Conservation (phyloP, 2,113 vertebrate species). For the Pelobates fuscus region DNA sequence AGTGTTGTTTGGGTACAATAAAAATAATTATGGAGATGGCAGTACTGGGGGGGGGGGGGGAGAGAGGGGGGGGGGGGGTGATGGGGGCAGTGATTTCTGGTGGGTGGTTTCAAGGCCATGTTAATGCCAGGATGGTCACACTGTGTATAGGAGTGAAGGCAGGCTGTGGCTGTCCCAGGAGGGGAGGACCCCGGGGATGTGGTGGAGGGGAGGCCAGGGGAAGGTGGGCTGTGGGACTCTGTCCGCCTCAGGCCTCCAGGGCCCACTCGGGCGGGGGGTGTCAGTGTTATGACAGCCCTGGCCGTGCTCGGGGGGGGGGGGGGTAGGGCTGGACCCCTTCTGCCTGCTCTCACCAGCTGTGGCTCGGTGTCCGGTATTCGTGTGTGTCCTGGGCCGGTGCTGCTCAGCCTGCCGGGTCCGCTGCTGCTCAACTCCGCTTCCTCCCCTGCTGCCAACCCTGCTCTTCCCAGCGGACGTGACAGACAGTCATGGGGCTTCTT, state of each 20-base stretch:
- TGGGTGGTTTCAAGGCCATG: background rate
- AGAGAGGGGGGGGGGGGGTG: background rate
- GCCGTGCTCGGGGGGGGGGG: background rate
- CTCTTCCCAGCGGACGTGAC: constrained; percentile 40
- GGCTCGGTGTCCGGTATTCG: background rate
- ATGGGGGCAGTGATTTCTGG: background rate
- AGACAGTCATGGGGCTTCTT: constrained; percentile 33
- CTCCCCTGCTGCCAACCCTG: constrained; percentile 34
- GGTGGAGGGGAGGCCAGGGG: background rate
- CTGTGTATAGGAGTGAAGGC: background rate
- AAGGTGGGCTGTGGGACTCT: constrained; percentile 17
- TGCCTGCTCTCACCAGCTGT: constrained; percentile 18
- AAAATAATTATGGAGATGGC: no score
- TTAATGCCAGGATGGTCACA: background rate
- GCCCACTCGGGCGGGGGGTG: background rate
- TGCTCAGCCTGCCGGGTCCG: constrained; percentile 5
- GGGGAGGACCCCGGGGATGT: background rate
- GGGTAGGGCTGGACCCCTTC: background rate
- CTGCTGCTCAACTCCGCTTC: constrained; percentile 21
- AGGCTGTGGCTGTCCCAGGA: background rate
- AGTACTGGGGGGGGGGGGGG: background rate
- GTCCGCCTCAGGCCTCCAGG: constrained; percentile 51
- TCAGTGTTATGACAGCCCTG: background rate
- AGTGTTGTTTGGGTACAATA: no score
- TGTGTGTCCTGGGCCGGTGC: constrained; percentile 13